Conservation (phyloP, 1,140 invertebrate species). For the Delia radicum region DNA sequence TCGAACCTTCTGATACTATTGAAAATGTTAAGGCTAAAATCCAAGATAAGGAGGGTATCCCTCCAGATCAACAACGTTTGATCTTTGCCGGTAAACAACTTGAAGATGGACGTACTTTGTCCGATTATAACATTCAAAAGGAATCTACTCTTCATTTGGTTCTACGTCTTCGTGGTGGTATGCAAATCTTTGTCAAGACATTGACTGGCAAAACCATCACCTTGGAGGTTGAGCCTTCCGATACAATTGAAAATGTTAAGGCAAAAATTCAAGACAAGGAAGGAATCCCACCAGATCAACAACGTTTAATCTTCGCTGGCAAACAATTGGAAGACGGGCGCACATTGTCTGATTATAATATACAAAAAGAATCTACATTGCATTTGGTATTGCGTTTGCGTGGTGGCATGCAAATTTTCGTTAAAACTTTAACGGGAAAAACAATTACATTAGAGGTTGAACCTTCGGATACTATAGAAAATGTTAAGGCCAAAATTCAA, state of each 20-base stretch:
- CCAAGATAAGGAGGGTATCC: constrained; percentile 84
- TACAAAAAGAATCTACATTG: constrained; percentile 88
- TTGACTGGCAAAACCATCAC: constrained; percentile 77
- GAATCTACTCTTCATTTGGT: constrained; percentile 89
- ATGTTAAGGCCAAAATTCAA: constrained; percentile 77
- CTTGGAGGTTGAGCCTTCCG: constrained; percentile 73
- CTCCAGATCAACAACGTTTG: constrained; percentile 80
- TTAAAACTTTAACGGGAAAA: constrained; percentile 80
- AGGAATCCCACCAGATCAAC: constrained; percentile 77
- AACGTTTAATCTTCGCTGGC: constrained; percentile 72
- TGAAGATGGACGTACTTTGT: constrained; percentile 85
- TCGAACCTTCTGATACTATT: constrained; percentile 85
- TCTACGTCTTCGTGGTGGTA: constrained; percentile 76
- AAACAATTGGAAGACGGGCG: constrained; percentile 74
- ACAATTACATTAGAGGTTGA: constrained; percentile 81
- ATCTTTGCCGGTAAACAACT: constrained; percentile 91
- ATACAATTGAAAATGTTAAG: constrained; percentile 79
- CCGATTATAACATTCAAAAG: constrained; percentile 87
- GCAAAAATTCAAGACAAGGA: constrained; percentile 84
- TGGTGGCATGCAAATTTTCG: constrained; percentile 76
- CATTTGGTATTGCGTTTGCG: constrained; percentile 83
- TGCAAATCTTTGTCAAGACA: constrained; percentile 79
- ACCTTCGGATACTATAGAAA: constrained; percentile 75
- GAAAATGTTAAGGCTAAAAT: constrained; percentile 92
- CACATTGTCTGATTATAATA: constrained; percentile 70